phyloP scores from a whole-genome alignment of 2,888 invertebrate species.

The Notodonta dromedarius region DNA sequence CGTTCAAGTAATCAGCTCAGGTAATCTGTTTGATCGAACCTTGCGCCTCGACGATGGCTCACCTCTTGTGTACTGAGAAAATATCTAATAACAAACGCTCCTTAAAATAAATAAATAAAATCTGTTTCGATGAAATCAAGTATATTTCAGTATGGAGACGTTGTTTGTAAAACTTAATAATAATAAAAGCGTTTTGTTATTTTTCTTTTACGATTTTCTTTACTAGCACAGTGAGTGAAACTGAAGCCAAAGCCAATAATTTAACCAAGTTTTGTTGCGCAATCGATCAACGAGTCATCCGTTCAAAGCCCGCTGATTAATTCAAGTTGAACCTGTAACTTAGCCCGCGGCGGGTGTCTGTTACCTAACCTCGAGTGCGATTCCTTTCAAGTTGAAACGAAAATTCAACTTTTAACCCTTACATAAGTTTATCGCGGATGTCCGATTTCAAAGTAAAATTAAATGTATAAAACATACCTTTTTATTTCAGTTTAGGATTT shows the following conservation, averaged over 20 bases:
- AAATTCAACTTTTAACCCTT: slow-evolving; percentile 18
- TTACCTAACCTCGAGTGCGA: slow-evolving; percentile 21
- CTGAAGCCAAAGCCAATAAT: not conserved
- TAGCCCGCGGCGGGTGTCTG: slow-evolving; percentile 20
- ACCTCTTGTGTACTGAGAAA: not conserved
- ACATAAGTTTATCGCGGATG: slow-evolving; percentile 10
- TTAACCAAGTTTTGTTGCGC: not conserved
- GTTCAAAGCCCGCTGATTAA: slow-evolving; percentile 6
- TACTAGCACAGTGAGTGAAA: not conserved
- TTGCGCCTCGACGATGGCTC: slow-evolving; percentile 5
- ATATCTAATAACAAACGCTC: not conserved
- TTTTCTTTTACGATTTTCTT: not conserved
- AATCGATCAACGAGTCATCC: slow-evolving; percentile 3
- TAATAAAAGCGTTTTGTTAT: not conserved
- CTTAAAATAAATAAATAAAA: no score
- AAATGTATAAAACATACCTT: not conserved
- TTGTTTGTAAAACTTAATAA: no score
- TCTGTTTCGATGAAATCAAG: not conserved
- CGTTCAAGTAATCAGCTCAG: slow-evolving; percentile 13
- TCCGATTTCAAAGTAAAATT: slow-evolving; percentile 12
- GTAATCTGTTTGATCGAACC: slow-evolving; percentile 23
- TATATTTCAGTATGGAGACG: not conserved
- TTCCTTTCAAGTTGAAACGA: slow-evolving; percentile 19
- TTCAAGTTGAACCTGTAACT: slow-evolving; percentile 18
- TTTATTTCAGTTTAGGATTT: not conserved